Evolutionary conservation across 2,797 vertebrate species (phyloP), one percentile per base, ranked within the genome.

Genomic region (Hozukius guyotensis): DNA sequence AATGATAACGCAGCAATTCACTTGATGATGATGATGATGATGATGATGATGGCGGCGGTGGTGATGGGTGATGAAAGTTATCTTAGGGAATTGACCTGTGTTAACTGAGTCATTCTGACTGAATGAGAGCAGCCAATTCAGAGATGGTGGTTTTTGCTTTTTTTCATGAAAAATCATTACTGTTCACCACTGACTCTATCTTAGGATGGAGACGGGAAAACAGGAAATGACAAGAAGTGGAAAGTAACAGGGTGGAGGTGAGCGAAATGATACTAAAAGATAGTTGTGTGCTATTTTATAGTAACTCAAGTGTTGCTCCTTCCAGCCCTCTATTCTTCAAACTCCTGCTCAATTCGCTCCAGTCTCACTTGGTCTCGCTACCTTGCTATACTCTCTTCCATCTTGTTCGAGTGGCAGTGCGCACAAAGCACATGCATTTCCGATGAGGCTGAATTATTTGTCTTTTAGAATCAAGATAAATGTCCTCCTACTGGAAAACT

Each of bases 381-480:
- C 61, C 46, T 46, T 8, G n/a, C 18, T 55, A 38, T 38, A 2
- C 13, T 32, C 36, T 27, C 42, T 55, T 53, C 62, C 75, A 64
- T 86, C 66, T 63, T 75, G 24, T 69, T 67, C 38, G 18, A 69
- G 61, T 10, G 7, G 42, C 24, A 57, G 29, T n/a, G 55, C 2
- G 16, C 61, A 66, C 18, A 36, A 38, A 72, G 49, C 36, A 29
- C 62, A 75, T 46, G 42, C 25, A 38, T 62, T 84, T 80, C 36
- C 13, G 3, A 36, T 59, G 42, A 77, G 18, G 12, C 52, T 63
- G 62, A 82, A 69, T 85, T 62, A 72, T 82, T 80, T 84, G 75
- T 83, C 73, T 85, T 84, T 80, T 31, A 38, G 14, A 81, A 84
- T 80, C 69, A 77, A 89, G 85, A 90, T 85, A 82, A 92, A 87